Percentiles rank a stretch among this genome's conserved stretches.
Conservation (phyloP, 2,888 invertebrate species). For the Drosophila nr. medialis region DNA sequence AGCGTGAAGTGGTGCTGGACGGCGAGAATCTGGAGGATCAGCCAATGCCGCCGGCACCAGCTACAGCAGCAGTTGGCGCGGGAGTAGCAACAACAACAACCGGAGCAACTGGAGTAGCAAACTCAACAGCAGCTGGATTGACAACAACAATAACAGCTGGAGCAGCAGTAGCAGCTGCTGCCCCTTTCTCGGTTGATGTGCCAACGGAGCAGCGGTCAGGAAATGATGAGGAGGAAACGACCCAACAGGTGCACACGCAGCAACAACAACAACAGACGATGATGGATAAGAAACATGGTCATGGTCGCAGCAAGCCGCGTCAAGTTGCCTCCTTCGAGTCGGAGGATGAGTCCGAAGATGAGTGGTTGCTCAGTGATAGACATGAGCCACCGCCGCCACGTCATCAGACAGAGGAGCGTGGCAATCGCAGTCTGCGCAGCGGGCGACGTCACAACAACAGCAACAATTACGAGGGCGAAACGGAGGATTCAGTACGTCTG, state of each 20-base stretch:
- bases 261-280: conserved; percentile 47
- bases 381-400: conserved; percentile 78
- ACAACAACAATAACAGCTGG: conserved; percentile 15
- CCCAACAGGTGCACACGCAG: conserved; percentile 14
- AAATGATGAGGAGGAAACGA: conserved; percentile 26
- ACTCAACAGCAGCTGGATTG: conserved; percentile 2
- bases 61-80: conserved; percentile 3
- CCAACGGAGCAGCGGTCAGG: neutral
- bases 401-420: conserved; percentile 80
- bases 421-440: conserved; percentile 55
- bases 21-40: conserved; percentile 86
- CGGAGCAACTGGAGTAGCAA: conserved; percentile 4
- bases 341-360: conserved; percentile 79
- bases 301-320: conserved; percentile 35
- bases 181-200: neutral
- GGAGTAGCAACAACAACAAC: conserved; percentile 22
- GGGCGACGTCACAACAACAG: conserved; percentile 68
- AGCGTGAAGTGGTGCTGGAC: conserved; percentile 87
- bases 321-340: conserved; percentile 72
- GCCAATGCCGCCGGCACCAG: conserved; percentile 18
- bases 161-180: conserved; percentile 21
- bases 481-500: conserved; percentile 85
- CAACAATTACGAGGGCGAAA: conserved; percentile 89
- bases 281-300: conserved; percentile 33
- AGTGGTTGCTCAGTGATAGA: conserved; percentile 66